These are phyloP conservation scores for Centropristis striata DNA, from an alignment of 2,113 vertebrate species.

Conservation along the genomic window DNA sequence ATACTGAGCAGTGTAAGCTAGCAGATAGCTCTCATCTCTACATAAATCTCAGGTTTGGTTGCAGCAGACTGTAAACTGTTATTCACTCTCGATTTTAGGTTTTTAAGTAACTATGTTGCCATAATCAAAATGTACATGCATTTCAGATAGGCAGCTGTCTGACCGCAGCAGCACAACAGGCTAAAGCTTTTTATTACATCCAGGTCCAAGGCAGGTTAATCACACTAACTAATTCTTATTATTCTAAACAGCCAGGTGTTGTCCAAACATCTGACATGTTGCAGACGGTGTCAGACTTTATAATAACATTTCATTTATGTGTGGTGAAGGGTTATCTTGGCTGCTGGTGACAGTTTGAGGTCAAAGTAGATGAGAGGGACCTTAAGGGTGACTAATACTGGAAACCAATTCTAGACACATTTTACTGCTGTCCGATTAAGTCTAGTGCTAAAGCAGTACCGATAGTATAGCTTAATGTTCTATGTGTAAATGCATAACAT, in stretches of 20 bases:
- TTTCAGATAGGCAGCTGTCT: conserved; percentile 6
- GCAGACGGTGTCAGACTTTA: conserved; percentile 11
- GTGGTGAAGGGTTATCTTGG: background rate
- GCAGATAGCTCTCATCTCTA: background rate
- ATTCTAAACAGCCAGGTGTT: background rate
- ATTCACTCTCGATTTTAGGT: background rate
- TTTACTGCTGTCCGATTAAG: conserved; percentile 22
- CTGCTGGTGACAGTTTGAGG: conserved; percentile 34
- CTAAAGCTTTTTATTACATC: background rate
- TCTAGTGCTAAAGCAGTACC: conserved; percentile 4
- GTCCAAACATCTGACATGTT: conserved; percentile 7
- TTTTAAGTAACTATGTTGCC: background rate
- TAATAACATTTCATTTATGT: conserved; percentile 4
- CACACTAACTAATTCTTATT: conserved; percentile 5
- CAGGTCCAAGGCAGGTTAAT: conserved; percentile 1
- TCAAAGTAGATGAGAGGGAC: conserved; percentile 25
- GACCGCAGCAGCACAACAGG: background rate
- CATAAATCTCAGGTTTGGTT: background rate
- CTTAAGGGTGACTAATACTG: conserved; percentile 7
- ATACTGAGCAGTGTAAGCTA: background rate
- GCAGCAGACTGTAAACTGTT: background rate
- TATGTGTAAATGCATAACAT: conserved; percentile 24
- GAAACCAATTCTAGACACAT: conserved; percentile 33
- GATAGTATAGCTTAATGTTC: background rate
- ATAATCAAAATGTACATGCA: background rate